Percentiles rank a stretch among this genome's conserved stretches.
Evolutionary conservation across 2,797 vertebrate genomes (phyloP).

Genomic region (Galaxias olidus): DNA sequence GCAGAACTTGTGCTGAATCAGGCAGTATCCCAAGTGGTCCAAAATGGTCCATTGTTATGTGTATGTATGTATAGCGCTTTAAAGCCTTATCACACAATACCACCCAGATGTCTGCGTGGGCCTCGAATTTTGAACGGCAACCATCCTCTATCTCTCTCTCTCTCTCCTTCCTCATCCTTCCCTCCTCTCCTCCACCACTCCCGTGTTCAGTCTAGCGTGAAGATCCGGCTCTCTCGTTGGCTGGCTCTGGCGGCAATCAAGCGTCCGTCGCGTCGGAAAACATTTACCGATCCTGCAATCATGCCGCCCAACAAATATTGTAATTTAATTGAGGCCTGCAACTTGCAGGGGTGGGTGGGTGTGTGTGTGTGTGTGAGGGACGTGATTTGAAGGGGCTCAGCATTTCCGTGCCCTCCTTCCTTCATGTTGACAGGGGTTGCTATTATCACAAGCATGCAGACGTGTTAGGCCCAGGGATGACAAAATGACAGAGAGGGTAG

Average conservation of each 20-base stretch:
- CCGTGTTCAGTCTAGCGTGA: slow-evolving; percentile 32
- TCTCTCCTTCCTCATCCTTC: neutral
- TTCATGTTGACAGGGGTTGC: slow-evolving; percentile 57
- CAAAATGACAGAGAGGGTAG: slow-evolving; percentile 36
- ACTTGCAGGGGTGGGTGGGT: slow-evolving; percentile 1
- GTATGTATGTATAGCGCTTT: too few relatives aligned
- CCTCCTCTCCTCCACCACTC: neutral
- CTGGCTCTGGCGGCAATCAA: slow-evolving; percentile 34
- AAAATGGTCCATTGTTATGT: too few relatives aligned
- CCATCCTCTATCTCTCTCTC: neutral
- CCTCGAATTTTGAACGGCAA: neutral
- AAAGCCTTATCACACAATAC: too few relatives aligned
- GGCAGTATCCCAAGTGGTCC: too few relatives aligned
- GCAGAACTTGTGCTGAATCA: too few relatives aligned
- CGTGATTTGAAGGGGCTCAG: slow-evolving; percentile 19
- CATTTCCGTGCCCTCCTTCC: slow-evolving; percentile 42
- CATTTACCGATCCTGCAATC: slow-evolving; percentile 52
- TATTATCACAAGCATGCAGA: slow-evolving; percentile 62
- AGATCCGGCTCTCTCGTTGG: slow-evolving; percentile 46
- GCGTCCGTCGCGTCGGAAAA: slow-evolving; percentile 46
- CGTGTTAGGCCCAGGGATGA: slow-evolving; percentile 46
- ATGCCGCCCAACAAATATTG: slow-evolving; percentile 40
- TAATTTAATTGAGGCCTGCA: slow-evolving; percentile 51
- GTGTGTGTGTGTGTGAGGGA: slow-evolving; percentile 11
- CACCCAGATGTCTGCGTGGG: too few relatives aligned